Conservation (phyloP, 2,888 invertebrate species). For the Alcis repandata region DNA sequence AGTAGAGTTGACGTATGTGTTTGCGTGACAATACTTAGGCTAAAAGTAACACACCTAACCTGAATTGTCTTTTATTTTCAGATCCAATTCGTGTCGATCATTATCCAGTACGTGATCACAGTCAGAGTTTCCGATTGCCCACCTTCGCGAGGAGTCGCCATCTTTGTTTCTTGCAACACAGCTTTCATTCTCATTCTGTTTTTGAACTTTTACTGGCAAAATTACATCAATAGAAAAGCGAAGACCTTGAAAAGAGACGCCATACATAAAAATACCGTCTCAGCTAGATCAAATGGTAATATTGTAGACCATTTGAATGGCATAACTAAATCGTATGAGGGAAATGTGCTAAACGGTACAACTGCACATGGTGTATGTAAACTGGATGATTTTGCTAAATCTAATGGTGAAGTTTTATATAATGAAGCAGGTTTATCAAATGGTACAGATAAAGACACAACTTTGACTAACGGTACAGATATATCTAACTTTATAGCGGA, state of each 20-base stretch:
- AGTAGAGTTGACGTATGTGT: too few species aligned
- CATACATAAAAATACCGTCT: background rate
- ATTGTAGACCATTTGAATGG: background rate
- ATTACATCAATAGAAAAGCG: slow-evolving; percentile 59
- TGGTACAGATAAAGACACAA: background rate
- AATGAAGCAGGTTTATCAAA: background rate
- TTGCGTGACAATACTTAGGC: too few species aligned
- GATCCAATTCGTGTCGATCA: slow-evolving; percentile 88
- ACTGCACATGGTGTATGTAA: background rate
- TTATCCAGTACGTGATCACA: slow-evolving; percentile 83
- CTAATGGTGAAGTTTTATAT: background rate
- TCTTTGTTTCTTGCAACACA: slow-evolving; percentile 86
- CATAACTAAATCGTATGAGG: background rate
- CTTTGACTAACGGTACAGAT: background rate
- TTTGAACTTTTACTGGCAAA: slow-evolving; percentile 87
- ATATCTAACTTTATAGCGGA: slow-evolving; percentile 13
- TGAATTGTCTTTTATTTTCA: slow-evolving; percentile 62
- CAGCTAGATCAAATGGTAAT: background rate
- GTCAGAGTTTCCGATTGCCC: slow-evolving; percentile 86
- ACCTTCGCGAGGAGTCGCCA: slow-evolving; percentile 84
- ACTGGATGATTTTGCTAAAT: background rate
- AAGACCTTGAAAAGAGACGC: slow-evolving; percentile 23
- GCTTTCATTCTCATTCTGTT: slow-evolving; percentile 88
- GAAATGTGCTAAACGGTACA: background rate
- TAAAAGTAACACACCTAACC: too few species aligned